phyloP scores from a whole-genome alignment of 2,113 vertebrate species.

The human (Homo sapiens) region GRCh38 chr12:61565001-61565500 shows the following conservation, averaged over 20 bases:
- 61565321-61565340: not conserved
- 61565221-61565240: not conserved
- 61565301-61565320: not conserved
- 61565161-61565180: not conserved
- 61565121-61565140: conserved; percentile 20
- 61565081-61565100: not conserved
- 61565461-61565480: not conserved
- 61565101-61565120: not conserved
- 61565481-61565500: not conserved
- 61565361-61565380: not conserved
- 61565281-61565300: not conserved
- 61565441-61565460: not conserved
- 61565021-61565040: conserved; percentile 5
- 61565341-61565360: not conserved
- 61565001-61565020: not conserved
- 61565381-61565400: not conserved
- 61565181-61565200: not conserved
- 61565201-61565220: conserved; percentile 10
- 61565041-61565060: not conserved
- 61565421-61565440: not conserved
- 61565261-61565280: not conserved
- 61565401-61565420: not conserved
- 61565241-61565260: not conserved
- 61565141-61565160: not conserved
- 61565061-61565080: not conserved